Evolutionary conservation across 2,888 invertebrate species (phyloP).

Genomic region (Micoletzkya japonica): DNA sequence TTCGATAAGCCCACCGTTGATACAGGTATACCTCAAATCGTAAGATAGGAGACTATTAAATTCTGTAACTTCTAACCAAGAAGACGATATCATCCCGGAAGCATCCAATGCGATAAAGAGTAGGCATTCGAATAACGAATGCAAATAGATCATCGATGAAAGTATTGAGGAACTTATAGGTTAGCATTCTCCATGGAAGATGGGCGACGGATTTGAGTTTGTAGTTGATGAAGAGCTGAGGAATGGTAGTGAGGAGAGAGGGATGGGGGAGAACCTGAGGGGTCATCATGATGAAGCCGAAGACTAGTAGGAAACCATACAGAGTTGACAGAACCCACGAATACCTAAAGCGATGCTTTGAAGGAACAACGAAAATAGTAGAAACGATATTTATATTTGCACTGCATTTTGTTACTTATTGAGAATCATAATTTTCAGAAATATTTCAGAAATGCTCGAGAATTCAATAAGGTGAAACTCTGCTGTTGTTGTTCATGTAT

Average conservation of each 20-base stretch:
- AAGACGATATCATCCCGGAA: conserved; percentile 98
- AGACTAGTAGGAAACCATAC: conserved; percentile 94
- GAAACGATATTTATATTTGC: too few relatives aligned
- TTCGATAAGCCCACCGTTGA: conserved; percentile 97
- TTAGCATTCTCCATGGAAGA: conserved; percentile 99
- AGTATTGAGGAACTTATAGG: conserved; percentile 97
- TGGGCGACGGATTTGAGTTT: conserved; percentile 98
- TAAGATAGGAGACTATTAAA: not conserved
- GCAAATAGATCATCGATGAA: conserved; percentile 99
- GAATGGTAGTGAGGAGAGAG: not conserved
- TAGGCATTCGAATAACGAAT: conserved; percentile 99
- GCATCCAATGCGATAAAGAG: conserved; percentile 92
- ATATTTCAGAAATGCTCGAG: too few relatives aligned
- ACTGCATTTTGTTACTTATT: too few relatives aligned
- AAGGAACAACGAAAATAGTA: too few relatives aligned
- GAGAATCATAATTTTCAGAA: too few relatives aligned
- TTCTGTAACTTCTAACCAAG: conserved; percentile 73
- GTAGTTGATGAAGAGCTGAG: conserved; percentile 89
- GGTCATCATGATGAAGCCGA: conserved; percentile 99
- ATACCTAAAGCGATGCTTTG: too few relatives aligned
- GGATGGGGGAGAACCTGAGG: conserved; percentile 73
- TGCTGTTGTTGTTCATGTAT: too few relatives aligned
- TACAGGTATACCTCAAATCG: conserved; percentile 78
- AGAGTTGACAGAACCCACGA: conserved; percentile 93
- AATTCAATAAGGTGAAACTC: too few relatives aligned